A percentile compares a stretch with the other conserved stretches of the same genome.
Conservation (phyloP, 2,888 invertebrate genomes). For the Melanostoma mellinum region DNA sequence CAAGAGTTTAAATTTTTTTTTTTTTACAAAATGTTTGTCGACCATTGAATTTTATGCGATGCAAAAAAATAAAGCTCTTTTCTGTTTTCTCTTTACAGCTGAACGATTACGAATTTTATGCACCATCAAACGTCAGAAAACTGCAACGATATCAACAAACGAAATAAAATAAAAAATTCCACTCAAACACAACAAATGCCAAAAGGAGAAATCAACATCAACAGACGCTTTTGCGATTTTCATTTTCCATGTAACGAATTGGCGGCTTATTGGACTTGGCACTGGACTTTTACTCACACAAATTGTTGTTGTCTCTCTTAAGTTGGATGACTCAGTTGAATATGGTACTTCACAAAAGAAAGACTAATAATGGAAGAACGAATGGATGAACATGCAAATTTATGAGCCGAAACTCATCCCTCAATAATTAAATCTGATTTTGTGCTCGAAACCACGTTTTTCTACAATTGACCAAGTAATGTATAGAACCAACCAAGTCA, state of each 20-base stretch:
- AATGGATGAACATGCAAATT: too few species aligned
- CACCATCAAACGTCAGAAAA: constrained; percentile 37
- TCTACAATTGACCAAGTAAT: background rate
- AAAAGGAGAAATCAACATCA: constrained; percentile 34
- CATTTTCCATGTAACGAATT: background rate
- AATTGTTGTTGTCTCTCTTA: too few species aligned
- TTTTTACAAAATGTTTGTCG: background rate
- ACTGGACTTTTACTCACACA: too few species aligned
- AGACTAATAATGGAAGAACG: too few species aligned
- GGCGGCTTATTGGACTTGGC: too few species aligned
- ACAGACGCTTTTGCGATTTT: constrained; percentile 29
- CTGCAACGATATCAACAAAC: constrained; percentile 25
- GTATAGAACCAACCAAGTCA: constrained; percentile 14
- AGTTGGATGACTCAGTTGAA: too few species aligned
- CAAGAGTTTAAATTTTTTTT: background rate
- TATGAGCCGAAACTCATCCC: too few species aligned
- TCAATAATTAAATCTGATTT: background rate
- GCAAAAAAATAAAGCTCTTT: constrained; percentile 8
- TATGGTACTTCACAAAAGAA: too few species aligned
- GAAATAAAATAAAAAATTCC: constrained; percentile 9
- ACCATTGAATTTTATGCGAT: too few species aligned
- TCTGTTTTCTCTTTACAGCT: constrained; percentile 49
- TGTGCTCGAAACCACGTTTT: background rate
- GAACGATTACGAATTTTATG: constrained; percentile 43
- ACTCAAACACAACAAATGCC: background rate